phyloP scores from a whole-genome alignment of 1,140 invertebrate species.

The Patella vulgata region DNA sequence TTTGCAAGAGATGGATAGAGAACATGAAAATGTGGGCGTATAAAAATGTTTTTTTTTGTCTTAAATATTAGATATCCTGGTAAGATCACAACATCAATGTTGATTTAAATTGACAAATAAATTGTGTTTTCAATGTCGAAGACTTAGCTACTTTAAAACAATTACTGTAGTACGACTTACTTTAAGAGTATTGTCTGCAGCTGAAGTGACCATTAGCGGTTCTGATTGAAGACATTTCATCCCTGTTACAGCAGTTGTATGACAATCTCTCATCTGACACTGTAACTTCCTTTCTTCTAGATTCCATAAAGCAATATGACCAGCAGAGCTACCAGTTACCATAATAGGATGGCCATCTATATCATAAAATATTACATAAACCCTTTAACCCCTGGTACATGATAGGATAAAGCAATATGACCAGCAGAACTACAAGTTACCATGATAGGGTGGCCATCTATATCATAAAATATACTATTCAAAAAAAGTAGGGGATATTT shows the following conservation, averaged over 20 bases:
- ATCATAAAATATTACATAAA: constrained; percentile 16
- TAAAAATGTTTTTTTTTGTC: too few relatives aligned
- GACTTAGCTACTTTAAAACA: too few relatives aligned
- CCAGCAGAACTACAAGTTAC: constrained; percentile 78
- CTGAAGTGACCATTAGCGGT: constrained; percentile 89
- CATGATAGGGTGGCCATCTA: constrained; percentile 86
- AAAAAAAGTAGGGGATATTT: too few relatives aligned
- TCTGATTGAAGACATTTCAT: constrained; percentile 86
- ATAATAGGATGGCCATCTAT: constrained; percentile 85
- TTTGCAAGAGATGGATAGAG: too few relatives aligned
- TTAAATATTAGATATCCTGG: too few relatives aligned
- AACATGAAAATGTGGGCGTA: too few relatives aligned
- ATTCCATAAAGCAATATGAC: constrained; percentile 93
- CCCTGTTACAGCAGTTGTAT: constrained; percentile 78
- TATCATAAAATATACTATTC: too few relatives aligned
- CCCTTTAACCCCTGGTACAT: constrained; percentile 76
- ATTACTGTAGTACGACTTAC: too few relatives aligned
- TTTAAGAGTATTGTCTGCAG: constrained; percentile 95
- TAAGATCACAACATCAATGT: too few relatives aligned
- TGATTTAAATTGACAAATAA: too few relatives aligned
- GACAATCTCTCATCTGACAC: constrained; percentile 80
- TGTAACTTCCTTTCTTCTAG: constrained; percentile 84
- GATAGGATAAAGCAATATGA: constrained; percentile 93
- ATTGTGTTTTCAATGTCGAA: too few relatives aligned
- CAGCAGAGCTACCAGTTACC: constrained; percentile 79